A percentile compares a stretch with the other conserved stretches of the same genome.
Evolutionary conservation across 2,797 vertebrate species (phyloP).

Genomic region (Streptopelia turtur): DNA sequence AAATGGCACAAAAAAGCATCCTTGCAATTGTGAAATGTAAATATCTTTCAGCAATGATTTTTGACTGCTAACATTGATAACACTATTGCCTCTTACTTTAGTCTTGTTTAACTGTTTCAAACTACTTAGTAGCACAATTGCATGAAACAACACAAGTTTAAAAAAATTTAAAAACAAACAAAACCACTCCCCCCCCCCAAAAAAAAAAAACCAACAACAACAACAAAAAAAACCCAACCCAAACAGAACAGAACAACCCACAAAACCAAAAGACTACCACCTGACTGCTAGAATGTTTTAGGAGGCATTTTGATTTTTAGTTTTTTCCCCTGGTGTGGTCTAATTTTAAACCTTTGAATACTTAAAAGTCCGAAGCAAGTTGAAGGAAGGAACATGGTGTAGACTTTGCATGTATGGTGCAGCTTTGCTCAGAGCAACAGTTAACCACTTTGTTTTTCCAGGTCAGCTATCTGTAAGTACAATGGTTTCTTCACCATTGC

Average conservation of each 20-base stretch:
- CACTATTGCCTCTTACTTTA: not conserved
- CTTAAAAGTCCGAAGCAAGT: not conserved
- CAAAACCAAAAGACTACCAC: fast-evolving
- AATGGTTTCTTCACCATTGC: not conserved
- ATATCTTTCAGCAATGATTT: not conserved
- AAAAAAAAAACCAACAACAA: not conserved
- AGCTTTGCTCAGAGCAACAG: not conserved
- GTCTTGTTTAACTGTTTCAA: not conserved
- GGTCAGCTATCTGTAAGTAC: not conserved
- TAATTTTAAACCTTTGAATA: not conserved
- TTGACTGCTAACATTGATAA: not conserved
- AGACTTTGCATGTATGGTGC: not conserved
- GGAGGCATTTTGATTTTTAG: not conserved
- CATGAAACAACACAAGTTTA: not conserved
- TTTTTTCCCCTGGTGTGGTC: not conserved
- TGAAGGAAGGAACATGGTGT: not conserved
- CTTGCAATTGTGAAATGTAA: not conserved
- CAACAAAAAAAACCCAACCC: no score
- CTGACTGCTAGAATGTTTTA: not conserved
- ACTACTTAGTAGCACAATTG: not conserved
- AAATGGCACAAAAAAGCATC: not conserved
- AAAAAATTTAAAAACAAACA: not conserved
- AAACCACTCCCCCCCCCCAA: no score
- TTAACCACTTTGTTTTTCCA: not conserved
- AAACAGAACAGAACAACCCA: not conserved